Percentiles rank a stretch among this genome's conserved stretches.
Evolutionary conservation across 2,888 invertebrate species (phyloP).

Genomic region (Cephonodes hylas): DNA sequence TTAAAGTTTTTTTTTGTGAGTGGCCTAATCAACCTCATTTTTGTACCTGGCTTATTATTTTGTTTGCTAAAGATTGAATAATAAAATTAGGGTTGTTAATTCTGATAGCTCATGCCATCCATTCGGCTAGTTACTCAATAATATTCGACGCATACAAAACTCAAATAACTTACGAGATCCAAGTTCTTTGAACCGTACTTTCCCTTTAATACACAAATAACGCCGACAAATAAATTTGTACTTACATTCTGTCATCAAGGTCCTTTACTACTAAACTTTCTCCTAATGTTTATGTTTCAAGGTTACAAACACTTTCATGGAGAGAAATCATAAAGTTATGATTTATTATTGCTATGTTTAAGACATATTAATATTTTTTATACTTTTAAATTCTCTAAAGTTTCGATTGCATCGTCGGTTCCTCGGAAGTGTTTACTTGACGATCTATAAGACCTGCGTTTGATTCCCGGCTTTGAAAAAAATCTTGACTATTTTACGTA

Average conservation of each 20-base stretch:
- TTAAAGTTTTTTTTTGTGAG: no score
- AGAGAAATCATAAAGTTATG: not conserved
- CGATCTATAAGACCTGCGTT: no score
- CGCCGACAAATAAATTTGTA: constrained; percentile 8
- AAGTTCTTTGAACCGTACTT: constrained; percentile 10
- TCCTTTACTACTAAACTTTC: constrained; percentile 6
- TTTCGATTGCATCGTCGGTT: no score
- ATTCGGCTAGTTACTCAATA: not conserved
- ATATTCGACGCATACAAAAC: not conserved
- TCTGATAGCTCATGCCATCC: no score
- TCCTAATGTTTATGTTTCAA: not conserved
- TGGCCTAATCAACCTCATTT: no score
- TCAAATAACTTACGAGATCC: not conserved
- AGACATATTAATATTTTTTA: not conserved
- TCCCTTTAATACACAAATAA: constrained; percentile 7
- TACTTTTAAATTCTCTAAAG: not conserved
- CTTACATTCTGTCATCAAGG: constrained; percentile 10
- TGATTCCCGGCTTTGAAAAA: no score
- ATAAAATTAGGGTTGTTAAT: no score
- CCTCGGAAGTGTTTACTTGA: no score
- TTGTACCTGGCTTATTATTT: no score
- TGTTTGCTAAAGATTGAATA: no score
- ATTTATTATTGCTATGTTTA: not conserved
- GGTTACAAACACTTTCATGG: not conserved
- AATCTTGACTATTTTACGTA: no score